Conservation (phyloP, 2,888 invertebrate genomes). For the Gymnocheta viridis region DNA sequence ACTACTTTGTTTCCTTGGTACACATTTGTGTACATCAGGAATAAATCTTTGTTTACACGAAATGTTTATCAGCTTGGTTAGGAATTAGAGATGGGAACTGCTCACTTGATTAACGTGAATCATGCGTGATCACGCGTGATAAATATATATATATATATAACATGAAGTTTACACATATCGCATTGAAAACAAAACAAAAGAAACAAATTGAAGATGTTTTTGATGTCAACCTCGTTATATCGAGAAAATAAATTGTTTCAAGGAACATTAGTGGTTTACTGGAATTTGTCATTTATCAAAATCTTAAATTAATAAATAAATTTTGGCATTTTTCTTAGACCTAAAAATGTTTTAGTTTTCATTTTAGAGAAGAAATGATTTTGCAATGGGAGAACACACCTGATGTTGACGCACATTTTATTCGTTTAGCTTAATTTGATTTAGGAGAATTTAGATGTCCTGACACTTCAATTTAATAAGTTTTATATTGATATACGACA, state of each 20-base stretch:
- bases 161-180: no score
- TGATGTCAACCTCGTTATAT: constrained; percentile 17
- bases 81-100: no score
- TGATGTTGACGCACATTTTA: constrained; percentile 17
- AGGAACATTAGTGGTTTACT: neutral
- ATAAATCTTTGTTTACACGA: no score
- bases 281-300: constrained; percentile 49
- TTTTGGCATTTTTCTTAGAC: neutral
- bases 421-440: neutral
- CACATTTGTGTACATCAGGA: no score
- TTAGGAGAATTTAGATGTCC: neutral
- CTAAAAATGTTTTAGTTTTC: neutral
- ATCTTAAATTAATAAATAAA: neutral
- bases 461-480: neutral
- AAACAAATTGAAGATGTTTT: neutral
- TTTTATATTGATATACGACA: no score
- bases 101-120: no score
- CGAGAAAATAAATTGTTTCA: constrained; percentile 52
- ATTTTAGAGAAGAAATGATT: neutral
- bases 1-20: no score
- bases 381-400: constrained; percentile 13
- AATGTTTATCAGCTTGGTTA: no score
- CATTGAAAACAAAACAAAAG: no score
- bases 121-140: no score
- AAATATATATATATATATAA: no score